phyloP scores from a whole-genome alignment of 2,888 invertebrate genomes.

The Eurois occulta region DNA sequence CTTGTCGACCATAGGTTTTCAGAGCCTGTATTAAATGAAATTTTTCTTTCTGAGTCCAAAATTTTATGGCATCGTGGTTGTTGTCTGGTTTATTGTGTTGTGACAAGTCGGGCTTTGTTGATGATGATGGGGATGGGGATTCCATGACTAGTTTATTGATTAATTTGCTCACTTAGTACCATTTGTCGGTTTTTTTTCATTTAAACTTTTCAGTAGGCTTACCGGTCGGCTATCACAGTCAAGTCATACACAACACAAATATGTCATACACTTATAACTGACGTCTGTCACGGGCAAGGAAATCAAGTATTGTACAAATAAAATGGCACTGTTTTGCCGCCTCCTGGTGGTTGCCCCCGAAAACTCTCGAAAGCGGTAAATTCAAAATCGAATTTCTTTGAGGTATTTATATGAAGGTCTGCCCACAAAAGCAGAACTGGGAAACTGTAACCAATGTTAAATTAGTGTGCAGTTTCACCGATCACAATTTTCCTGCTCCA shows the following conservation, averaged over 20 bases:
- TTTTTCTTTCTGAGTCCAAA: conserved; percentile 83
- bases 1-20: conserved; percentile 71
- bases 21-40: conserved; percentile 75
- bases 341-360: too few species aligned
- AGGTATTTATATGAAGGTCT: too few species aligned
- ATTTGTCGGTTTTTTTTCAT: neutral
- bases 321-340: too few species aligned
- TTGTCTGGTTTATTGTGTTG: neutral
- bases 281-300: neutral
- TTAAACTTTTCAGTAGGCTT: neutral
- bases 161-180: neutral
- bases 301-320: too few species aligned
- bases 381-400: too few species aligned
- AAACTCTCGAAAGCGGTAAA: too few species aligned
- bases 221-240: neutral
- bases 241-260: too few species aligned
- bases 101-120: neutral
- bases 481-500: too few species aligned
- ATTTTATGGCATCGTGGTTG: conserved; percentile 52
- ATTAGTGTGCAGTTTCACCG: too few species aligned
- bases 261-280: neutral
- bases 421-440: too few species aligned
- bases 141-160: conserved; percentile 13
- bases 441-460: too few species aligned
- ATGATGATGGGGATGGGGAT: neutral